These are phyloP conservation scores for Reticulitermes lucifugus DNA, from an alignment of 2,888 invertebrate species.

Conservation along the genomic window DNA sequence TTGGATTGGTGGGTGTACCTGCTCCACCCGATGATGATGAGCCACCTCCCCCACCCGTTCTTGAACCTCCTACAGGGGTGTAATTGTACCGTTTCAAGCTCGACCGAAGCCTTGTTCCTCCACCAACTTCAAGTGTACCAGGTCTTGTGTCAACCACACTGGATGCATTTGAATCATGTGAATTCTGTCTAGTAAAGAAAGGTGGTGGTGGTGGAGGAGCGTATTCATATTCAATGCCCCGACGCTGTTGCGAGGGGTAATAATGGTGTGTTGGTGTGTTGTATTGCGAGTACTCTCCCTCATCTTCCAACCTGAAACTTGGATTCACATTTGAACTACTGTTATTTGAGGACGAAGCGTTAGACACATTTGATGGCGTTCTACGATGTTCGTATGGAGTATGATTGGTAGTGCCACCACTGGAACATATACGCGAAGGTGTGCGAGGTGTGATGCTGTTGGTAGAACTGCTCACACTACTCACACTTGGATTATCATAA, in stretches of 20 bases:
- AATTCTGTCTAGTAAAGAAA: conserved; percentile 56
- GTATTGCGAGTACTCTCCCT: conserved; percentile 63
- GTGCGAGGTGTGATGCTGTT: conserved; percentile 55
- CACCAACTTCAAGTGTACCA: conserved; percentile 67
- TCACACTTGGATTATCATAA: conserved; percentile 67
- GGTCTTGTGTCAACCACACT: conserved; percentile 67
- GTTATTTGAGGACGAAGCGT: conserved; percentile 69
- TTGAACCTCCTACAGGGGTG: conserved; percentile 34
- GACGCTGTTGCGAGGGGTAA: conserved; percentile 55
- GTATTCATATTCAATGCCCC: conserved; percentile 59
- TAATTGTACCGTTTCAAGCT: conserved; percentile 74
- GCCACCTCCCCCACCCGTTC: conserved; percentile 49
- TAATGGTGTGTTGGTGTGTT: conserved; percentile 64
- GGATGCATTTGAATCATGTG: conserved; percentile 53
- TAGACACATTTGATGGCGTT: conserved; percentile 82
- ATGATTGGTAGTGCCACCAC: conserved; percentile 18
- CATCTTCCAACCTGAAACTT: conserved; percentile 73
- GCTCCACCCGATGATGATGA: conserved; percentile 66
- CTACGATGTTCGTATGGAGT: conserved; percentile 71
- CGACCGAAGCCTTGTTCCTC: conserved; percentile 76
- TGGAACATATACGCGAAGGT: conserved; percentile 25
- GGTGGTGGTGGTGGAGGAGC: conserved; percentile 55
- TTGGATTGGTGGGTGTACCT: conserved; percentile 83
- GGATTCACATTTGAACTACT: conserved; percentile 72
- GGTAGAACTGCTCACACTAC: conserved; percentile 63